Conservation (phyloP, 1,140 invertebrate species). For the Aradophagus sp. region DNA sequence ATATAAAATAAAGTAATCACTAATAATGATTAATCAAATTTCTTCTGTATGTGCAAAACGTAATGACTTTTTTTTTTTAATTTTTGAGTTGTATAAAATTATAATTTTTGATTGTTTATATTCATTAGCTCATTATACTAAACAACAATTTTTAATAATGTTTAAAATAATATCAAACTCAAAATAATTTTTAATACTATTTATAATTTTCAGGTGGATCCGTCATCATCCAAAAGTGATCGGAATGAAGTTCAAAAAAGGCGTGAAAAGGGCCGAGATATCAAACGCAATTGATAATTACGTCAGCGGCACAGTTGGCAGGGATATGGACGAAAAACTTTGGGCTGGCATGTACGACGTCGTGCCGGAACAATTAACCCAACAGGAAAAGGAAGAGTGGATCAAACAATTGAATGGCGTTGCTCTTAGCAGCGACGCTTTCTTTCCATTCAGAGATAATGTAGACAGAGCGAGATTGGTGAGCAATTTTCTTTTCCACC, state of each 20-base stretch:
- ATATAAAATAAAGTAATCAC: too few species aligned
- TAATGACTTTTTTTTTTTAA: too few species aligned
- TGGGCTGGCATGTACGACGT: conserved; percentile 86
- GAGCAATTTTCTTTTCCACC: too few species aligned
- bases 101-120: too few species aligned
- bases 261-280: conserved; percentile 92
- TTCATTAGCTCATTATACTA: too few species aligned
- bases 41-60: too few species aligned
- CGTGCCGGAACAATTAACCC: conserved; percentile 80
- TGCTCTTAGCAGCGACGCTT: conserved; percentile 96
- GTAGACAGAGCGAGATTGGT: conserved; percentile 95
- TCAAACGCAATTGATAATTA: conserved; percentile 98
- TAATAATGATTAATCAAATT: too few species aligned
- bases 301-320: conserved; percentile 91
- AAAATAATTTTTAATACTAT: conserved; percentile 4
- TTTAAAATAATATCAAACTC: too few species aligned
- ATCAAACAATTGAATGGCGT: conserved; percentile 87
- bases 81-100: too few species aligned
- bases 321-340: conserved; percentile 78
- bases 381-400: conserved; percentile 87
- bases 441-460: conserved; percentile 99
- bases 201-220: conserved; percentile 82
- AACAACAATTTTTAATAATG: too few species aligned
- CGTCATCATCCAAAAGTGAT: conserved; percentile 93
- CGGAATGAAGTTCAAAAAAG: conserved; percentile 90